Percentiles rank a stretch among this genome's conserved stretches.
Evolutionary conservation across 2,797 vertebrate species (phyloP).

Genomic region (Lacerta bilineata): DNA sequence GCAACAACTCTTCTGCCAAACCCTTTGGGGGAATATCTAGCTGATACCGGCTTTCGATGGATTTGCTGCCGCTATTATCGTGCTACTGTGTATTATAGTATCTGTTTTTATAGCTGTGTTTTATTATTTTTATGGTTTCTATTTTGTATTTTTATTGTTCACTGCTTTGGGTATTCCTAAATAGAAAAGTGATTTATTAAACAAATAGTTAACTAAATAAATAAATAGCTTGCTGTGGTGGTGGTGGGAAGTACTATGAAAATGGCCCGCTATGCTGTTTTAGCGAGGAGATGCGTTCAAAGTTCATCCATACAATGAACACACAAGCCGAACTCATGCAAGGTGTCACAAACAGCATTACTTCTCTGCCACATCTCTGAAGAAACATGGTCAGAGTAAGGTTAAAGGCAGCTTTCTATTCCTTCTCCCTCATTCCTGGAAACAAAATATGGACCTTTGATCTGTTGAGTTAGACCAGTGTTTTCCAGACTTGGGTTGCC

Average conservation of each 20-base stretch:
- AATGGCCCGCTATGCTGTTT: background rate
- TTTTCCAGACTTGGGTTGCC: background rate
- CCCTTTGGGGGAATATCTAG: constrained; percentile 24
- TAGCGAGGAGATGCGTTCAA: background rate
- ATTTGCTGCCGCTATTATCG: constrained; percentile 32
- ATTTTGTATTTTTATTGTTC: constrained; percentile 41
- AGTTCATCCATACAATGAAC: background rate
- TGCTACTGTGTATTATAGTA: constrained; percentile 20
- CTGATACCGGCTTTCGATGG: background rate
- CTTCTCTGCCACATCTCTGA: constrained; percentile 31
- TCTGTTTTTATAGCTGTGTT: constrained; percentile 36
- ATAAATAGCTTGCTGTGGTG: background rate
- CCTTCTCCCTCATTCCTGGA: constrained; percentile 20
- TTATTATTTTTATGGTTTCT: constrained; percentile 43
- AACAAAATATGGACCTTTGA: background rate
- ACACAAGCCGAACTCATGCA: background rate
- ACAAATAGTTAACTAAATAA: constrained; percentile 10
- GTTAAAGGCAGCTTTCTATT: constrained; percentile 23
- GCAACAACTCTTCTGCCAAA: constrained; percentile 7
- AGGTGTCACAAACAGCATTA: background rate
- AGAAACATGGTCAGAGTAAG: constrained; percentile 26
- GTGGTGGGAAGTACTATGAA: background rate
- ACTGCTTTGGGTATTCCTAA: constrained; percentile 22
- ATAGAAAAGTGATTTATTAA: constrained; percentile 45
- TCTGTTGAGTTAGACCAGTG: background rate